phyloP scores from a whole-genome alignment of 37 sponge, comb jelly and placozoan genomes.

The Chondrosia reniformis region DNA sequence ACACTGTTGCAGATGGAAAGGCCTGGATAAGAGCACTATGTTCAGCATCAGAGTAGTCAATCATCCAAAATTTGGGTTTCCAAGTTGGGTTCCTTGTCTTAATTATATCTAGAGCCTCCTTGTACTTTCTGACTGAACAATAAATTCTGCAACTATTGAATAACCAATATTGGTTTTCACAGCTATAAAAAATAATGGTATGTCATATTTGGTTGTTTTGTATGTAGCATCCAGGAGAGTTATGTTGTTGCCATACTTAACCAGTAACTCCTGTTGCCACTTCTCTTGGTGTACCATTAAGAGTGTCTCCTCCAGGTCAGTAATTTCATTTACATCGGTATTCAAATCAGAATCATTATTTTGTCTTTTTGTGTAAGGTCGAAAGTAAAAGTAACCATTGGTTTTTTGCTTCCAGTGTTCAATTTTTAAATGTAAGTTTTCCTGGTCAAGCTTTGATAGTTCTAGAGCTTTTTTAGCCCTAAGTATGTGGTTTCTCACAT shows the following conservation, averaged over 20 bases:
- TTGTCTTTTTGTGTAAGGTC: slow-evolving; percentile 17
- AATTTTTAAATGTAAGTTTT: slow-evolving; percentile 29
- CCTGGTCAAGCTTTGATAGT: slow-evolving; percentile 37
- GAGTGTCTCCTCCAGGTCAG: background rate
- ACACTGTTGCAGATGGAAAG: slow-evolving; percentile 11
- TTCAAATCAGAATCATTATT: background rate
- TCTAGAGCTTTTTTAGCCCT: slow-evolving; percentile 22
- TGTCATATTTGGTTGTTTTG: slow-evolving; percentile 34
- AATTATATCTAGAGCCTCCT: slow-evolving; percentile 34
- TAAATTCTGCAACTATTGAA: slow-evolving; percentile 35
- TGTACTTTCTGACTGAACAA: slow-evolving; percentile 19
- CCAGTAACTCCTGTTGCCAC: slow-evolving; percentile 43
- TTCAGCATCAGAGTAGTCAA: slow-evolving; percentile 42
- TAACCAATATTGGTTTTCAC: slow-evolving; percentile 45
- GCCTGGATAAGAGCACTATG: background rate
- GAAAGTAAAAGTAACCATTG: slow-evolving; percentile 12
- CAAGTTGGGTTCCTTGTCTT: slow-evolving; percentile 35
- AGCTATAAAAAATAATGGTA: slow-evolving; percentile 32
- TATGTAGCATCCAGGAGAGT: slow-evolving; percentile 44
- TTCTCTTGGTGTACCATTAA: slow-evolving; percentile 42
- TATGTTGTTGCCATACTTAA: slow-evolving; percentile 28
- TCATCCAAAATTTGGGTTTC: slow-evolving; percentile 27
- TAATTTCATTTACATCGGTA: background rate
- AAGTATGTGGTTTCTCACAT: slow-evolving; percentile 38
- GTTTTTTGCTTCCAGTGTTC: slow-evolving; percentile 19